Evolutionary conservation across 2,888 invertebrate species (phyloP), one percentile per base, ranked within the genome.

Genomic region (Drosophila picticornis): DNA sequence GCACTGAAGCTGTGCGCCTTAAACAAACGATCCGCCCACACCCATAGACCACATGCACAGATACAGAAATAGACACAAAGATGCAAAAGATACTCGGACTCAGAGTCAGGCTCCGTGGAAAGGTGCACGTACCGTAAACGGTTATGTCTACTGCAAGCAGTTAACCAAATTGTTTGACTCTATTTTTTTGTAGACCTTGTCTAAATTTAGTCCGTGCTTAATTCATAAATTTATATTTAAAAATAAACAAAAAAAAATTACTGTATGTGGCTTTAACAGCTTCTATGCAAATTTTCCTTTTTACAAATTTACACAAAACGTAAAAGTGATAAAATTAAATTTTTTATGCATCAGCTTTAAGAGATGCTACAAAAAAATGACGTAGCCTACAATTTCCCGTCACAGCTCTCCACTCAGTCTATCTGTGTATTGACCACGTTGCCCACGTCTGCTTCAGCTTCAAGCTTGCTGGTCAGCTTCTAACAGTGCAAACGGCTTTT

Each of bases 311-410:
- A 70, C 70, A 59, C 63, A 56, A 68, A 66, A 72, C 72, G 59
- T 69, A 77, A 81, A 51, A n/a, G 64, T 59, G 64, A 85, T 85
- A 84, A 85, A 85, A 77, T 85, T 75, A 73, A 62, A 80, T 56
- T 79, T 84, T 89, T 83, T 87, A 89, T 87, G 89, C 89, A 87
- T 89, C 87, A 89, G 77, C 69, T 69, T 69, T 50, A 60, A 68
- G 50, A 55, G 58, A 31, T 50, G 51, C 34, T 50, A 31, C 48
- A 22, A 22, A 53, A 53, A 77, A 29, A 56, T 72, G 79, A 75
- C 77, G 64, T 77, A 75, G 75, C 29, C 53, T 50, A 68, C 46
- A 36, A 34, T 51, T 53, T 32, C 31, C 43, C 13, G 1, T n/a
- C 22, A 2, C 27, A 43, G 43, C 25, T 22, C 11, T 5, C 9